Percentiles rank a stretch among this genome's conserved stretches.
These are phyloP conservation scores for Pleuronectes platessa DNA, from an alignment of 2,113 vertebrate genomes.

Conservation along the genomic window DNA sequence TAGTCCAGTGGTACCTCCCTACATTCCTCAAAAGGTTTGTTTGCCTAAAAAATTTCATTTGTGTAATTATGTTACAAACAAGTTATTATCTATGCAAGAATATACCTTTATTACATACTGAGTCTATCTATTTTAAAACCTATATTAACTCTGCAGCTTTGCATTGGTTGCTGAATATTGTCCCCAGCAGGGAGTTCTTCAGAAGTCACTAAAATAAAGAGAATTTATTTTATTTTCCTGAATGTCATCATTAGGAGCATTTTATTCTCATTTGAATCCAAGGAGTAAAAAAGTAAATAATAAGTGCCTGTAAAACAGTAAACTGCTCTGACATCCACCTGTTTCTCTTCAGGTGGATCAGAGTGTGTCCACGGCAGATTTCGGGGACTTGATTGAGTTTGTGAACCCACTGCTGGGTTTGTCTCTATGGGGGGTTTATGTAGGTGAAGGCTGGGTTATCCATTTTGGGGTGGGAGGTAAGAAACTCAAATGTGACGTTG, in stretches of 20 bases:
- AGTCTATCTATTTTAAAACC: not conserved
- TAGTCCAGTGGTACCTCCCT: not conserved
- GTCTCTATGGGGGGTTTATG: constrained; percentile 56
- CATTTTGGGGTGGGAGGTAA: constrained; percentile 57
- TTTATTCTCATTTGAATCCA: not conserved
- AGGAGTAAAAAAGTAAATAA: not conserved
- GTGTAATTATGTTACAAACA: too few relatives aligned
- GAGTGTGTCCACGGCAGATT: constrained; percentile 38
- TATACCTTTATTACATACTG: not conserved
- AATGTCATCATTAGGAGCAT: not conserved
- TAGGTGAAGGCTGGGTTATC: constrained; percentile 43
- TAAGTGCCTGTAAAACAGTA: not conserved
- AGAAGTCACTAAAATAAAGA: not conserved
- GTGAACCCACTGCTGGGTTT: constrained; percentile 22
- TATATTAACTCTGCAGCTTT: not conserved
- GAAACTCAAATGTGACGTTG: not conserved
- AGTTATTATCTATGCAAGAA: not conserved
- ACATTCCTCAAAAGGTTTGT: not conserved
- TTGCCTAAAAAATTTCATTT: too few relatives aligned
- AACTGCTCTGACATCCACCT: not conserved
- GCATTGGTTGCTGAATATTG: not conserved
- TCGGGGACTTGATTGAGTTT: constrained; percentile 55
- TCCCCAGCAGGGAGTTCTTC: not conserved
- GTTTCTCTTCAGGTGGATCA: constrained; percentile 32
- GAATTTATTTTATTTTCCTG: not conserved